Evolutionary conservation across 2,797 vertebrate species (phyloP), one percentile per base, ranked within the genome.

Genomic region (Gobionotothen gibberifrons): DNA sequence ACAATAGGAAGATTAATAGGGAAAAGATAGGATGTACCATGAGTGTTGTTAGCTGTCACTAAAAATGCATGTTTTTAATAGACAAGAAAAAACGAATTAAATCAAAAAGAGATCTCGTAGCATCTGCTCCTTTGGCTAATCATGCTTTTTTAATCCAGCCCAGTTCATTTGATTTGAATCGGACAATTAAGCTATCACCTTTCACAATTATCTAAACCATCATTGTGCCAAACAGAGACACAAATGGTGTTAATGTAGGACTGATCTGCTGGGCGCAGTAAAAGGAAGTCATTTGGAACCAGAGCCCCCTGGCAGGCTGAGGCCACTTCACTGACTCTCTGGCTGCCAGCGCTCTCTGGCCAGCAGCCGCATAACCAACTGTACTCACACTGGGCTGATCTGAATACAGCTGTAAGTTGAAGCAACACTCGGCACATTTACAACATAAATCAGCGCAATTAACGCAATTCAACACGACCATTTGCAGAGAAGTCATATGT

Each of bases 281-380:
- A 70, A 70, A 86, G 76, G 79, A 85, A 86, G 82, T 87, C 66
- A 64, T 82, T 85, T 87, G 85, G 86, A 88, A 72, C 21, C 48
- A 17, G 63, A 52, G 49, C 48, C 26, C 71, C 57, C 76, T 78
- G 76, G 76, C 76, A 67, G 74, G 67, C 69, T 56, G 70, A 39
- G 32, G 79, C 22, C 17, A 13, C 47, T 63, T 60, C 52, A 19
- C 72, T 62, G 72, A 78, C 44, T 63, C 29, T 17, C 53, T 22
- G 60, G 76, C 68, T 78, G 81, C 84, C 85, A 81, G 78, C 21
- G 72, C 62, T 68, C 54, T 78, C 75, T 84, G 83, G 79, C 81
- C 17, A 51, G 74, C 69, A 60, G 82, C 72, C 58, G 54, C 64
- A 54, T 17, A 61, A 61, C 72, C 62, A 60, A 70, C 72, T 76